These are phyloP conservation scores for Scylla paramamosain DNA, from an alignment of 1,140 invertebrate genomes.

Conservation along the genomic window DNA sequence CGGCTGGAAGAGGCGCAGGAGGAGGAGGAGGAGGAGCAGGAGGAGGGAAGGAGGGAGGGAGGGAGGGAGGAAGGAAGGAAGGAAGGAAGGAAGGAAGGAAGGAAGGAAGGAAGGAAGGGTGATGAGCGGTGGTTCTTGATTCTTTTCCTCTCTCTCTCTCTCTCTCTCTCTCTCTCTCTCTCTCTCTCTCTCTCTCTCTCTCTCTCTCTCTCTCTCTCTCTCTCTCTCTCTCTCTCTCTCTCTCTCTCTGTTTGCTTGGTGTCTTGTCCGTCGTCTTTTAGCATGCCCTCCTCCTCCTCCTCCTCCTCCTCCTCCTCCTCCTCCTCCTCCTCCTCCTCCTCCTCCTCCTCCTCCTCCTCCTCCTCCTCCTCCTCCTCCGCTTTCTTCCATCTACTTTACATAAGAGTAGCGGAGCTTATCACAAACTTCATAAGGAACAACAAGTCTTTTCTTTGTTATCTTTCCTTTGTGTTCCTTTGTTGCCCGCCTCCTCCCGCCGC, in stretches of 20 bases:
- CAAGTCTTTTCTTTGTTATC: too few relatives aligned
- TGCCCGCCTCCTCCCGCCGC: background rate
- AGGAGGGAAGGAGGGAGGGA: background rate
- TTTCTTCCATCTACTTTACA: background rate
- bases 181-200: background rate
- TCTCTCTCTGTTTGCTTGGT: background rate
- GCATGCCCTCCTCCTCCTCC: background rate
- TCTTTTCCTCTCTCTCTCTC: slow-evolving; percentile 22
- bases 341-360: too few relatives aligned
- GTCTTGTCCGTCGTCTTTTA: background rate
- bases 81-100: background rate
- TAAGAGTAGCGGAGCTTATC: too few relatives aligned
- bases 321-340: background rate
- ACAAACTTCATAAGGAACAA: too few relatives aligned
- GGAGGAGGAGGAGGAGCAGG: background rate
- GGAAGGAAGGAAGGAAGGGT: background rate
- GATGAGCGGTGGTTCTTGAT: background rate
- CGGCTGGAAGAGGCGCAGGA: background rate
- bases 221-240: background rate
- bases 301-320: background rate
- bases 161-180: slow-evolving; percentile 10
- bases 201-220: background rate
- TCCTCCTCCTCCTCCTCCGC: background rate
- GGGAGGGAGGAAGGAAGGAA: background rate
- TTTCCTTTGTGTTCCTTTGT: too few relatives aligned